Conservation (phyloP, 2,888 invertebrate genomes). For the Dolichopus griseipennis region DNA sequence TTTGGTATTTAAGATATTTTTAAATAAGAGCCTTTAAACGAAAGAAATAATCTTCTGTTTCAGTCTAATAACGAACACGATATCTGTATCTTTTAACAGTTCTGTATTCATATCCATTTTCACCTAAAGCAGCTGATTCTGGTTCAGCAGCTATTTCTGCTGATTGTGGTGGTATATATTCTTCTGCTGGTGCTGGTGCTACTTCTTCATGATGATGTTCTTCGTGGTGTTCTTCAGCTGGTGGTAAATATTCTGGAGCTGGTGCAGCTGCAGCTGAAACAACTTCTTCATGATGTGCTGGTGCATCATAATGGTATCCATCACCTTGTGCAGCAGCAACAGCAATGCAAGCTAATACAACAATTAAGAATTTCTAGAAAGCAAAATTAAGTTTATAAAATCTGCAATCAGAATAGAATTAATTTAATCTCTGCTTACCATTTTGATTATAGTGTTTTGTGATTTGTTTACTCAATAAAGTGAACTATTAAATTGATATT, state of each 20-base stretch:
- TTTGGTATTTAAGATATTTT: too few species aligned
- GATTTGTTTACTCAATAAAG: too few species aligned
- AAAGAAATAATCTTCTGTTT: too few species aligned
- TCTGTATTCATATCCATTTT: background rate
- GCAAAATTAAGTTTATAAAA: too few species aligned
- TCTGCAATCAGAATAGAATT: too few species aligned
- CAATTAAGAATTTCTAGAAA: background rate
- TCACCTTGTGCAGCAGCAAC: background rate
- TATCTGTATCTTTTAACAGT: background rate
- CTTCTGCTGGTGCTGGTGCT: too few species aligned
- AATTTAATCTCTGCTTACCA: too few species aligned
- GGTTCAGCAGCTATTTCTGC: background rate
- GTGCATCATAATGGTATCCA: background rate
- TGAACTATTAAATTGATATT: too few species aligned
- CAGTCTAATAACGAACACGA: background rate
- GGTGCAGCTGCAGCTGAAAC: background rate
- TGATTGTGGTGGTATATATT: too few species aligned
- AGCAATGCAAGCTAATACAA: background rate
- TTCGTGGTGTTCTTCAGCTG: background rate
- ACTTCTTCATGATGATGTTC: background rate
- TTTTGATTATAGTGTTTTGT: too few species aligned
- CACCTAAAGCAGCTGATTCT: background rate
- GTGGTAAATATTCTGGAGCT: constrained; percentile 2
- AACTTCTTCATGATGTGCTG: background rate
- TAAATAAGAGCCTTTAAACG: too few species aligned